Percentiles rank a stretch among this genome's conserved stretches.
Conservation (phyloP, 2,888 invertebrate genomes). For the Tribolium freemani region DNA sequence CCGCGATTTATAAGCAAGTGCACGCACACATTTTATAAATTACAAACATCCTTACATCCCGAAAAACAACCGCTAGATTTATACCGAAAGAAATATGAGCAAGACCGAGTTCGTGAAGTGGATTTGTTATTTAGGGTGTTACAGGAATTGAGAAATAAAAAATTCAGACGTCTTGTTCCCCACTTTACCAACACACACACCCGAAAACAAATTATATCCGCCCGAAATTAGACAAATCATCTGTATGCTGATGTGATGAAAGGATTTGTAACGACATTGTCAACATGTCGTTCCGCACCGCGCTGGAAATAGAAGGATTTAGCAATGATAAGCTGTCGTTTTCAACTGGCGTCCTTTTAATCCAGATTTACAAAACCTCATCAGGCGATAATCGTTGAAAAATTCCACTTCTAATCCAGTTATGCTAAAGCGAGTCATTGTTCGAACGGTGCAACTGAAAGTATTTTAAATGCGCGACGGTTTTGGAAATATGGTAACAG, state of each 20-base stretch:
- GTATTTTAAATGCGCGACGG: background rate
- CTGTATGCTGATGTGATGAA: slow-evolving; percentile 28
- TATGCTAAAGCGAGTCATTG: background rate
- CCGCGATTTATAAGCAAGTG: slow-evolving; percentile 1
- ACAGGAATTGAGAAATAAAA: slow-evolving; percentile 37
- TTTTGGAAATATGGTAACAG: background rate
- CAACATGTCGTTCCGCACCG: slow-evolving; percentile 19
- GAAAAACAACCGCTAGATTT: slow-evolving; percentile 12
- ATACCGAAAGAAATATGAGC: background rate
- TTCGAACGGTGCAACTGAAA: background rate
- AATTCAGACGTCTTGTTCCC: slow-evolving; percentile 38
- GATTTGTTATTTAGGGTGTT: slow-evolving; percentile 20
- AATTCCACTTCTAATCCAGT: background rate
- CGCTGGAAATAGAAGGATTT: background rate
- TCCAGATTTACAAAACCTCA: background rate
- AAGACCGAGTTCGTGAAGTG: background rate
- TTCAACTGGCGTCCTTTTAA: background rate
- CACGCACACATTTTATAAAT: slow-evolving; percentile 6
- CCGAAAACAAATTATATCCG: slow-evolving; percentile 17
- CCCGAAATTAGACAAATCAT: slow-evolving; percentile 12
- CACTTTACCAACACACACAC: background rate
- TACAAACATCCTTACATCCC: slow-evolving; percentile 1
- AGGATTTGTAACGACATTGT: slow-evolving; percentile 14
- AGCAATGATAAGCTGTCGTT: background rate
- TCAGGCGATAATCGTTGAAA: background rate